Percentiles rank a stretch among this genome's conserved stretches.
Conservation (phyloP, 1,140 invertebrate species). For the Pseudoatta argentina region DNA sequence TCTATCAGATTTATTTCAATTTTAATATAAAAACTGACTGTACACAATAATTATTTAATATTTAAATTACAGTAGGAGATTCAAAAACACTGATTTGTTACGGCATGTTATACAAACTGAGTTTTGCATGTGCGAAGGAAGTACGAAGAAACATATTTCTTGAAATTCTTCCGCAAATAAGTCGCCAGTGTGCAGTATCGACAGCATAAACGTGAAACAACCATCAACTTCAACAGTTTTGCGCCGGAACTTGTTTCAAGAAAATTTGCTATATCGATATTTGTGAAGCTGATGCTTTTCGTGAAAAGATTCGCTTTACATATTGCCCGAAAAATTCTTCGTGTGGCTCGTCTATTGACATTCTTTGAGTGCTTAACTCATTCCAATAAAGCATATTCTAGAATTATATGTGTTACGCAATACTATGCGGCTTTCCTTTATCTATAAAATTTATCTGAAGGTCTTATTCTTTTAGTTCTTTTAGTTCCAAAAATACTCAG, state of each 20-base stretch:
- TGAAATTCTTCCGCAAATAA: constrained; percentile 12
- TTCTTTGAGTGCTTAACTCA: not conserved
- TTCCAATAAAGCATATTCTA: not conserved
- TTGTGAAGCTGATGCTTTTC: not conserved
- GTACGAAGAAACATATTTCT: not conserved
- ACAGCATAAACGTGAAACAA: not conserved
- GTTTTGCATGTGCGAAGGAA: not conserved
- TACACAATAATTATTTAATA: not conserved
- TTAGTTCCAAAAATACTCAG: not conserved
- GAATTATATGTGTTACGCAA: constrained; percentile 4
- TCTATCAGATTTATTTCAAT: not conserved
- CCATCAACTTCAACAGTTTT: not conserved
- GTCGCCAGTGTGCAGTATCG: not conserved
- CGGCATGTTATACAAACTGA: not conserved
- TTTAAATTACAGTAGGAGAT: not conserved
- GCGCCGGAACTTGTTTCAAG: constrained; percentile 4
- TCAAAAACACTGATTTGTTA: not conserved
- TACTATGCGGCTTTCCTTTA: not conserved
- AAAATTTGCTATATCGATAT: constrained; percentile 27
- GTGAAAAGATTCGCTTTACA: not conserved
- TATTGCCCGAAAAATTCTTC: not conserved
- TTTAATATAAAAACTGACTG: not conserved
- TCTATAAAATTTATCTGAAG: not conserved
- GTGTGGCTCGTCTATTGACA: not conserved
- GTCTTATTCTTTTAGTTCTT: not conserved